Conservation (phyloP, 2,797 vertebrate species). For the Myotis findleyi region DNA sequence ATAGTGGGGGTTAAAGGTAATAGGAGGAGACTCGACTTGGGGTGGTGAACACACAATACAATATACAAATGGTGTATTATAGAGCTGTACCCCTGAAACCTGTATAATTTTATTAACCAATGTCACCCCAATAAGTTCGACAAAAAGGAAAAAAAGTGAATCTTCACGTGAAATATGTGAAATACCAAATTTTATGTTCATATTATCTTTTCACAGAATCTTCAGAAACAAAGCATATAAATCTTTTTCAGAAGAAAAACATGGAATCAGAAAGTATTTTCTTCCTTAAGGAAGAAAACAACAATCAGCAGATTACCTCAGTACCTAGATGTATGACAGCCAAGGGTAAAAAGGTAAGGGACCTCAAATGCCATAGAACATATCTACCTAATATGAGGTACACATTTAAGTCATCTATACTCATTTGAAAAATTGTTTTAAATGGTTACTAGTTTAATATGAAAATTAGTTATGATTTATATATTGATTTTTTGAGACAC, state of each 20-base stretch:
- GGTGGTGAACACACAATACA: not conserved
- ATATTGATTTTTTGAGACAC: not conserved
- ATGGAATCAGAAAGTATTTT: not conserved
- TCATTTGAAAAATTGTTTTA: not conserved
- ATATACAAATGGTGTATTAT: not conserved
- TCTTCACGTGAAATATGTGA: not conserved
- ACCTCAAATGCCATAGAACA: not conserved
- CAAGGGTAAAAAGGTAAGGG: not conserved
- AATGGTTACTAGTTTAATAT: not conserved
- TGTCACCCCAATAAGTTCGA: not conserved
- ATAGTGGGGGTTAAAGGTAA: not conserved
- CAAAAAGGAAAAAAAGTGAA: not conserved
- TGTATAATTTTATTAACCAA: not conserved
- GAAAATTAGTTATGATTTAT: not conserved
- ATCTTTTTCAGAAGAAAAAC: not conserved
- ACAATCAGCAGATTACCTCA: not conserved
- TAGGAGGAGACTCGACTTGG: not conserved
- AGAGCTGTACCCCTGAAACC: not conserved
- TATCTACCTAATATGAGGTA: not conserved
- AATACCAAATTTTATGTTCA: not conserved
- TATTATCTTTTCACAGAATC: not conserved
- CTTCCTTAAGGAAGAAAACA: not conserved
- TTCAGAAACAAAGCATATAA: not conserved
- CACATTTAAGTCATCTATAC: not conserved
- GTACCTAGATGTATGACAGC: not conserved